These are phyloP conservation scores for Xerus inauris DNA, from an alignment of 2,113 vertebrate genomes.

Conservation along the genomic window DNA sequence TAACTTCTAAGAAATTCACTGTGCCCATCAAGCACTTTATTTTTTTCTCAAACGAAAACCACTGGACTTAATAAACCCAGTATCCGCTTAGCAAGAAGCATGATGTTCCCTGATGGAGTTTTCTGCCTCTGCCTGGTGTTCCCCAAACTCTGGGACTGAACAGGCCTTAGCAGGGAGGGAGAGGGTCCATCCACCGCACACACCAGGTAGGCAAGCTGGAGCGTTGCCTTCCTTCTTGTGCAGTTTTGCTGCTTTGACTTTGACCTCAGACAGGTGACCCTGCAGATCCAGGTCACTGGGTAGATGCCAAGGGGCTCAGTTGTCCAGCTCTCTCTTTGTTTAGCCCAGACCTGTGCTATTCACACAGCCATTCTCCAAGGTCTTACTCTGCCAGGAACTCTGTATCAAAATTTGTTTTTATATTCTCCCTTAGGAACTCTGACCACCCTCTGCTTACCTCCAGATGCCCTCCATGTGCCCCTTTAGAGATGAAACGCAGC, in stretches of 20 bases:
- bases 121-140: neutral
- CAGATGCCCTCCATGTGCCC: neutral
- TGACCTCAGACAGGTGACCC: neutral
- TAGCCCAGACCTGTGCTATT: neutral
- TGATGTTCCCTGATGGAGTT: accelerated
- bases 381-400: neutral
- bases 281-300: neutral
- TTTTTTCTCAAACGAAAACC: conserved; percentile 20
- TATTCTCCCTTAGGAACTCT: neutral
- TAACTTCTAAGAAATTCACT: neutral
- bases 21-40: neutral
- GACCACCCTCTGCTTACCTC: neutral
- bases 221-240: neutral
- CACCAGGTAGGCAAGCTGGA: neutral
- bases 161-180: neutral
- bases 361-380: neutral
- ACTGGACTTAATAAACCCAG: neutral
- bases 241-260: neutral
- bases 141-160: neutral
- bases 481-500: neutral
- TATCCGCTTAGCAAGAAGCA: neutral
- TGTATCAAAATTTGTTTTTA: neutral
- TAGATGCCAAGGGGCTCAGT: accelerated
- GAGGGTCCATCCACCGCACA: accelerated
- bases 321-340: neutral